These are phyloP conservation scores for Harpegnathos saltator DNA, from an alignment of 1,140 invertebrate species.

Conservation along the genomic window DNA sequence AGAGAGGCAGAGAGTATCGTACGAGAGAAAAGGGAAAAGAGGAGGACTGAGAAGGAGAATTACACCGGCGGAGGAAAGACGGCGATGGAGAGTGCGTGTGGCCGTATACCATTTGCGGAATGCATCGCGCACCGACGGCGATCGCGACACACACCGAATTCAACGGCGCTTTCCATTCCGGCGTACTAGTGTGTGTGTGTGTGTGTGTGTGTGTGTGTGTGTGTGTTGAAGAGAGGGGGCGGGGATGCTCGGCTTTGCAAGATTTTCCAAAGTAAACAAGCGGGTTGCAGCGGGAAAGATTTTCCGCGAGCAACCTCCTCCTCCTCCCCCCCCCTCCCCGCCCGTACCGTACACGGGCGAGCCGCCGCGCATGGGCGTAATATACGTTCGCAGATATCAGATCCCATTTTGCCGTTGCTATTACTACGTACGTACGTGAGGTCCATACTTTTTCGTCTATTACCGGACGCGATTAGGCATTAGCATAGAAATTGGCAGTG, in stretches of 20 bases:
- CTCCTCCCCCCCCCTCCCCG: too few relatives aligned
- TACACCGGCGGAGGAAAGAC: slow-evolving; percentile 17
- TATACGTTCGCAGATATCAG: slow-evolving; percentile 42
- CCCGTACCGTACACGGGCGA: not conserved
- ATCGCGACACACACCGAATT: slow-evolving; percentile 33
- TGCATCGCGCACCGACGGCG: slow-evolving; percentile 32
- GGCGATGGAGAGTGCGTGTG: slow-evolving; percentile 40
- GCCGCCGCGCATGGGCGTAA: not conserved
- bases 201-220: slow-evolving; percentile 25
- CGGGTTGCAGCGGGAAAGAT: slow-evolving; percentile 9
- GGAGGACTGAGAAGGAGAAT: too few relatives aligned
- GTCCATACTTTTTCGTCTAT: slow-evolving; percentile 35
- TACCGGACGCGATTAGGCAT: slow-evolving; percentile 26
- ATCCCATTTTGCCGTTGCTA: slow-evolving; percentile 32
- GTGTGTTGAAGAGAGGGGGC: too few relatives aligned
- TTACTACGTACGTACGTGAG: slow-evolving; percentile 43
- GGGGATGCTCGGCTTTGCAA: not conserved
- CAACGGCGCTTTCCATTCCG: slow-evolving; percentile 60
- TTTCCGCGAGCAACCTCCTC: slow-evolving; percentile 16
- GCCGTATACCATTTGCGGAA: slow-evolving; percentile 56
- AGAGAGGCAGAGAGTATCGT: too few relatives aligned
- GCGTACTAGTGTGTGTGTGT: slow-evolving; percentile 44
- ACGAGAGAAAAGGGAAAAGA: too few relatives aligned
- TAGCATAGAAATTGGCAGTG: slow-evolving; percentile 57
- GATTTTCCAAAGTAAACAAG: slow-evolving; percentile 36